Conservation (phyloP, 2,888 invertebrate species). For the Habroteleia sp. region DNA sequence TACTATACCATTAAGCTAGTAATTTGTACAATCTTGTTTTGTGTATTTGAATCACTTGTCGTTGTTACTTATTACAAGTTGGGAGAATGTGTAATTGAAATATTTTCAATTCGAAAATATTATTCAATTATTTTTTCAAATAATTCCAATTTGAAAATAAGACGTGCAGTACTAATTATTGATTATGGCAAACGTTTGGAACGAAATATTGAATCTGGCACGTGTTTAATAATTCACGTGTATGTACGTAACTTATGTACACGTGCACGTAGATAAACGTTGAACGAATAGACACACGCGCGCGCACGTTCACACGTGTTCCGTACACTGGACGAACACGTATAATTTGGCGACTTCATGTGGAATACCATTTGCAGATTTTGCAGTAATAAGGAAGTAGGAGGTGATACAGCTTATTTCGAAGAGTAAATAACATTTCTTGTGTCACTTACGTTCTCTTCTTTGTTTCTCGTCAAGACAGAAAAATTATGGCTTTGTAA, state of each 20-base stretch:
- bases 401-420: constrained; percentile 17
- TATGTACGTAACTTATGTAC: constrained; percentile 16
- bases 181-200: constrained; percentile 32
- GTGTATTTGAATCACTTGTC: no score
- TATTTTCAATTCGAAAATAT: no score
- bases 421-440: constrained; percentile 9
- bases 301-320: constrained; percentile 46
- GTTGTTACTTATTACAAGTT: no score
- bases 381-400: constrained; percentile 38
- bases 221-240: constrained; percentile 55
- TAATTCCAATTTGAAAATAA: constrained; percentile 23
- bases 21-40: no score
- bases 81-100: no score
- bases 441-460: not conserved
- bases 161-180: constrained; percentile 37
- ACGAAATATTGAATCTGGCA: constrained; percentile 33
- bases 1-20: no score
- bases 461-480: not conserved
- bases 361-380: constrained; percentile 34
- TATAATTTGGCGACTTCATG: constrained; percentile 35
- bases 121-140: no score
- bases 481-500: not conserved
- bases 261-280: constrained; percentile 35
- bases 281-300: constrained; percentile 35
- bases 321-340: constrained; percentile 34